These are phyloP conservation scores for Oedothorax gibbosus DNA, from an alignment of 1,140 invertebrate species.

Conservation along the genomic window DNA sequence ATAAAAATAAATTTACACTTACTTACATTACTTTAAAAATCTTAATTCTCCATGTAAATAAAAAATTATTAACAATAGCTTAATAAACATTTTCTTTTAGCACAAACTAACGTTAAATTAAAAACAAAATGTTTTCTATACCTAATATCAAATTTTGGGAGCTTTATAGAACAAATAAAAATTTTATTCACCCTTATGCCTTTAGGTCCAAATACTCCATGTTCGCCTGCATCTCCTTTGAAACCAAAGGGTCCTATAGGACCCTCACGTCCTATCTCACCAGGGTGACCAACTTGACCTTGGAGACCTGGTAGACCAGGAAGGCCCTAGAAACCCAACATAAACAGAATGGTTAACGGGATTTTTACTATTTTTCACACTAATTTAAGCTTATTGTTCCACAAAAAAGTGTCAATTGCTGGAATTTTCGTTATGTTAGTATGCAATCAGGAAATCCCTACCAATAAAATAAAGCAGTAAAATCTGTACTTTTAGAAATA, in stretches of 20 bases:
- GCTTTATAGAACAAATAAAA: background rate
- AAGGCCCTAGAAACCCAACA: conserved; percentile 70
- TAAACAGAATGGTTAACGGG: background rate
- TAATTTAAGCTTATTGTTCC: too few species aligned
- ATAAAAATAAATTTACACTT: too few species aligned
- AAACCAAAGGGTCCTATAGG: conserved; percentile 69
- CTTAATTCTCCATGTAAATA: too few species aligned
- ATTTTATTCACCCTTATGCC: conserved; percentile 69
- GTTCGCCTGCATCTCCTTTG: conserved; percentile 74
- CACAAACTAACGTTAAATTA: background rate
- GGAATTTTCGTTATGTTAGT: too few species aligned
- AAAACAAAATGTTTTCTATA: background rate
- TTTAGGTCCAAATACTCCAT: conserved; percentile 73
- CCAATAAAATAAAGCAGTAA: too few species aligned
- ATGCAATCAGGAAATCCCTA: too few species aligned
- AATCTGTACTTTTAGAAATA: too few species aligned
- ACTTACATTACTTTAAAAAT: too few species aligned
- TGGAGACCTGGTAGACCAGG: conserved; percentile 76
- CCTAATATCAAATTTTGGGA: background rate
- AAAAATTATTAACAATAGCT: too few species aligned
- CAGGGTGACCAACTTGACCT: conserved; percentile 77
- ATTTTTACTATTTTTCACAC: too few species aligned
- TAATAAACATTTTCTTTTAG: too few species aligned
- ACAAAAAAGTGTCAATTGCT: too few species aligned
- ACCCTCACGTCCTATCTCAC: conserved; percentile 72